Evolutionary conservation across 2,888 invertebrate species (phyloP).

Genomic region (Macaria liturata): DNA sequence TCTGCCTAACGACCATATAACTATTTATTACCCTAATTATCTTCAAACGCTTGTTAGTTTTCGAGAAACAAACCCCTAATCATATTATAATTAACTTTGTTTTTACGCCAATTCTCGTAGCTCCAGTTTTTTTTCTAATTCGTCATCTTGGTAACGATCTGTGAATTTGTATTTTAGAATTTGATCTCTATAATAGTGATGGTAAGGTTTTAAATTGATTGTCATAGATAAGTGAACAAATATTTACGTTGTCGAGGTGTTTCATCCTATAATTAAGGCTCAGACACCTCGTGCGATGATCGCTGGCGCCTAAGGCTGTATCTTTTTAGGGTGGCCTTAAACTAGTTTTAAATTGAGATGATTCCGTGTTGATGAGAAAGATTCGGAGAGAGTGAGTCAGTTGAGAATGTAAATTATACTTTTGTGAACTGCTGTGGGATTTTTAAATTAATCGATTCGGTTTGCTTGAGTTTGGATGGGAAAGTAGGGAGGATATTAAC

Average conservation of each 20-base stretch:
- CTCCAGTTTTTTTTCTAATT: conserved; percentile 40
- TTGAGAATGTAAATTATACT: conserved; percentile 18
- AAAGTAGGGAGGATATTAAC: too few relatives aligned
- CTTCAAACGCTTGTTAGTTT: conserved; percentile 76
- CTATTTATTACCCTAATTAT: conserved; percentile 78
- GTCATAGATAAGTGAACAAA: conserved; percentile 48
- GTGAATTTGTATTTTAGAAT: conserved; percentile 14
- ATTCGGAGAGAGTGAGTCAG: conserved; percentile 19
- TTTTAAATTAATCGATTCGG: too few relatives aligned
- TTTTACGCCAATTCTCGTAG: conserved; percentile 76
- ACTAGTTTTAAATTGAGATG: conserved; percentile 37
- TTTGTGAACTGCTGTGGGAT: background rate
- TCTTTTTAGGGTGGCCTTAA: conserved; percentile 46
- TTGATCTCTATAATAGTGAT: background rate
- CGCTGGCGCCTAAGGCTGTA: conserved; percentile 70
- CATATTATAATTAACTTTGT: conserved; percentile 77
- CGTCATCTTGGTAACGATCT: conserved; percentile 24
- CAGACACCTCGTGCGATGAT: conserved; percentile 77
- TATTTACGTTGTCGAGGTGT: conserved; percentile 71
- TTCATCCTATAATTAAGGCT: conserved; percentile 74
- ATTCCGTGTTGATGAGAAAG: conserved; percentile 22
- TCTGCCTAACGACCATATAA: conserved; percentile 73
- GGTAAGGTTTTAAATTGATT: conserved; percentile 13
- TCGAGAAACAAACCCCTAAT: conserved; percentile 74
- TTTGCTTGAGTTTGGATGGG: too few relatives aligned